A percentile compares a stretch with the other conserved stretches of the same genome.
Conservation (phyloP, 2,113 vertebrate species). For the Salminus brasiliensis region DNA sequence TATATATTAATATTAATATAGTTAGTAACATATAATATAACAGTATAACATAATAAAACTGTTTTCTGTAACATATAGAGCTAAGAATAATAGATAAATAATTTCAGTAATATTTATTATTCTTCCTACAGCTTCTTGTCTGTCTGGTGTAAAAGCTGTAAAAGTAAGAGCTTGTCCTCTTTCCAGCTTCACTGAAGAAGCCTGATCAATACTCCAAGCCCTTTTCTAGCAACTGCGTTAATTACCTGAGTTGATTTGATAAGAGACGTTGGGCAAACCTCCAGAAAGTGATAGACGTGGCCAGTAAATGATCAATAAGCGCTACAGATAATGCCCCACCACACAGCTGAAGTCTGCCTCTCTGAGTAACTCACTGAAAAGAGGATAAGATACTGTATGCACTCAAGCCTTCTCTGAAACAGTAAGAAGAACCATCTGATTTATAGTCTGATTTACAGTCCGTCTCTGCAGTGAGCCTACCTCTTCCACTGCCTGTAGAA, state of each 20-base stretch:
- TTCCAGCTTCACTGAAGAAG: background rate
- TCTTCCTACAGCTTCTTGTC: background rate
- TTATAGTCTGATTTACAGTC: background rate
- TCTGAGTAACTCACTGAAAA: background rate
- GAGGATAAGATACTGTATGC: background rate
- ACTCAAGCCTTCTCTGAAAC: background rate
- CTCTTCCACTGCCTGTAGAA: background rate
- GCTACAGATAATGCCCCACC: background rate
- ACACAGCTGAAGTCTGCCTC: background rate
- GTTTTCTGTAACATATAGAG: background rate
- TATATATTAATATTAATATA: too few species aligned
- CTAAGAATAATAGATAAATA: background rate
- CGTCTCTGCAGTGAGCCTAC: background rate
- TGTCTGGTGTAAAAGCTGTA: background rate
- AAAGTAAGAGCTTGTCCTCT: background rate
- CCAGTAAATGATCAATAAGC: background rate
- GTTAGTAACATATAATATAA: too few species aligned
- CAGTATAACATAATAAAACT: too few species aligned
- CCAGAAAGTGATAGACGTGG: constrained; percentile 4
- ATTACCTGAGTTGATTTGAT: constrained; percentile 41
- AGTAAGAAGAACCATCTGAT: background rate
- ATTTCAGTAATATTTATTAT: background rate
- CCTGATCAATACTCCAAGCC: constrained; percentile 25
- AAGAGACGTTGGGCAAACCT: constrained; percentile 21
- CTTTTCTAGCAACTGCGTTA: constrained; percentile 32